Evolutionary conservation across 2,113 vertebrate species (phyloP).

Genomic region (Pluvianellus socialis): DNA sequence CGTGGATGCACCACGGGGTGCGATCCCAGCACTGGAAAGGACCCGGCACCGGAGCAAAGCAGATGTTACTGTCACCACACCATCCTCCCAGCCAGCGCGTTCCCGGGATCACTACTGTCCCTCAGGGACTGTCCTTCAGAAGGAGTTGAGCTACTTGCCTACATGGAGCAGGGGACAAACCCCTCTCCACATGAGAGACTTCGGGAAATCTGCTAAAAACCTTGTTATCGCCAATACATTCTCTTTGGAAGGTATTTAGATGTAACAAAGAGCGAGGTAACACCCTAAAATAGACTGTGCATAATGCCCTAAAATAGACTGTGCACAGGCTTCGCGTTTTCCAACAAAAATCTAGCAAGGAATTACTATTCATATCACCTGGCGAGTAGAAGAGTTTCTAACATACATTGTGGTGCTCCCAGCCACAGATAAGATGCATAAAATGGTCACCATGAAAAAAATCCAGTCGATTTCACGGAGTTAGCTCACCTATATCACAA

Average conservation of each 20-base stretch:
- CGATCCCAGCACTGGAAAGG: background rate
- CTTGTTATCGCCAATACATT: background rate
- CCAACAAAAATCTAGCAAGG: background rate
- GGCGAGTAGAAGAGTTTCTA: background rate
- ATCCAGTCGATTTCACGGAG: background rate
- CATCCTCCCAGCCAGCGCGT: rapidly evolving
- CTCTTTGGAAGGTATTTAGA: background rate
- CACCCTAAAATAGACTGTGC: background rate
- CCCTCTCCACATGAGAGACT: background rate
- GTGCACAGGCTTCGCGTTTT: background rate
- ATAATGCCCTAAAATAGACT: background rate
- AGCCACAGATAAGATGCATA: background rate
- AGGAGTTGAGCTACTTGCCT: background rate
- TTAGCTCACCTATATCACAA: background rate
- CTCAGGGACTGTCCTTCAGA: background rate
- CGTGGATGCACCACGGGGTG: rapidly evolving
- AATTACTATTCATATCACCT: background rate
- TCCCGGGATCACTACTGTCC: background rate
- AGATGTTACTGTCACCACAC: background rate
- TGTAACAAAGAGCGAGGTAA: background rate
- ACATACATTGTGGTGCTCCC: background rate
- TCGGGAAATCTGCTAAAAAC: background rate
- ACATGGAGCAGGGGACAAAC: background rate
- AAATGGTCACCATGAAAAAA: background rate
- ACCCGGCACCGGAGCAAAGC: background rate